Evolutionary conservation across 2,888 invertebrate genomes (phyloP).

Genomic region (Teleogryllus oceanicus): DNA sequence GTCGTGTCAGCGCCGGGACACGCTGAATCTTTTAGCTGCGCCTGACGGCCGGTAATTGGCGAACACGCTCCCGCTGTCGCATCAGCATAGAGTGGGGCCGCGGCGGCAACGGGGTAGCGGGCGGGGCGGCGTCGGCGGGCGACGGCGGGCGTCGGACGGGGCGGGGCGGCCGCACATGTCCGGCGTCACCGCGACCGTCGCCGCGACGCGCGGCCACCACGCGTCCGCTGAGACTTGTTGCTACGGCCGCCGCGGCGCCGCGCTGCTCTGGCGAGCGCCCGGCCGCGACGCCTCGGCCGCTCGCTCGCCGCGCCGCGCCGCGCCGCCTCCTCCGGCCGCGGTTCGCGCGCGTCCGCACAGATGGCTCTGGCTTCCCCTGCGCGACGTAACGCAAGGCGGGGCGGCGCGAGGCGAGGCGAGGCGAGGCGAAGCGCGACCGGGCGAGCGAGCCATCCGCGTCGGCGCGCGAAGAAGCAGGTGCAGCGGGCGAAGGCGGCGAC

Average conservation of each 20-base stretch:
- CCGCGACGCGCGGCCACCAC: not conserved
- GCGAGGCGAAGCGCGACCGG: not conserved
- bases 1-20: slow-evolving; percentile 31
- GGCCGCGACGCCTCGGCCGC: not conserved
- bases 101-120: not conserved
- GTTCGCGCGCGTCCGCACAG: slow-evolving; percentile 24
- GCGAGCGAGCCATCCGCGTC: not conserved
- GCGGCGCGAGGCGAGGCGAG: not conserved
- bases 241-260: slow-evolving; percentile 3
- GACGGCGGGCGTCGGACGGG: not conserved
- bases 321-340: slow-evolving; percentile 22
- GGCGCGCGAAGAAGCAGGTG: slow-evolving; percentile 18
- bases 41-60: slow-evolving; percentile 36
- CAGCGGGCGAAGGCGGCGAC: slow-evolving; percentile 18
- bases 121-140: not conserved
- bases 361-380: slow-evolving; percentile 27
- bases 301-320: slow-evolving; percentile 22
- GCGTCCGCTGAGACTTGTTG: slow-evolving; percentile 12
- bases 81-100: slow-evolving; percentile 6
- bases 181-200: not conserved
- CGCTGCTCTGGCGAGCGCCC: slow-evolving; percentile 3
- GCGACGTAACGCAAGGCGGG: not conserved
- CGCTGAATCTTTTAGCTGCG: slow-evolving; percentile 35
- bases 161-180: not conserved
- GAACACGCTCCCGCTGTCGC: slow-evolving; percentile 33